phyloP scores from a whole-genome alignment of 1,140 invertebrate species.

The Dendrolimus punctatus region DNA sequence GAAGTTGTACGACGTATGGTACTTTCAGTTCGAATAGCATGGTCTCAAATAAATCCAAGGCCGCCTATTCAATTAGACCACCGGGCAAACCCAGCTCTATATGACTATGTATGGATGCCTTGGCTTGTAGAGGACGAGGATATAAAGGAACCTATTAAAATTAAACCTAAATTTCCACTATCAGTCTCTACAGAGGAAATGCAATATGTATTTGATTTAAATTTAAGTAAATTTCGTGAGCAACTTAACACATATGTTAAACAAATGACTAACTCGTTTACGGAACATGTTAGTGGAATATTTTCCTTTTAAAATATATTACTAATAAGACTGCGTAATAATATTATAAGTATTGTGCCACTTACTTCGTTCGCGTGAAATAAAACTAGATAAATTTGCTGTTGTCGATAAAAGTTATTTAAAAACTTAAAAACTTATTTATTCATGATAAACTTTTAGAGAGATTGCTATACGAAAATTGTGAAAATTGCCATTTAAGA shows the following conservation, averaged over 20 bases:
- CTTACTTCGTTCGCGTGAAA: too few species aligned
- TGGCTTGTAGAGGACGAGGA: constrained; percentile 21
- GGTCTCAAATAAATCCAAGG: constrained; percentile 21
- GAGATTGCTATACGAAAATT: neutral
- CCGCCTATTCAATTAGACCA: constrained; percentile 7
- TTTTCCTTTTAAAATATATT: constrained; percentile 17
- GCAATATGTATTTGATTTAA: constrained; percentile 24
- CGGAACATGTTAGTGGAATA: constrained; percentile 16
- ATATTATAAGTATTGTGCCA: neutral
- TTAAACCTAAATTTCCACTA: constrained; percentile 21
- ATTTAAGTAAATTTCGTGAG: constrained; percentile 20
- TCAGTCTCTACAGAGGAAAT: constrained; percentile 20
- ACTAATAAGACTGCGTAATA: neutral
- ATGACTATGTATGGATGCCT: constrained; percentile 22
- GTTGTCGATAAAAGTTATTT: too few species aligned
- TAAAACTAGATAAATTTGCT: too few species aligned
- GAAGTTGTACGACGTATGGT: constrained; percentile 21
- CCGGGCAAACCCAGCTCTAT: constrained; percentile 18
- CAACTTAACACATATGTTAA: constrained; percentile 20
- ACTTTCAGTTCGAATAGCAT: constrained; percentile 19
- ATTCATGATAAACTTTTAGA: too few species aligned
- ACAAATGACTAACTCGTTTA: constrained; percentile 19
- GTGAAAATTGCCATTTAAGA: neutral
- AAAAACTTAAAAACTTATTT: too few species aligned
- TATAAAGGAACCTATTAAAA: constrained; percentile 5